A percentile compares a stretch with the other conserved stretches of the same genome.
phyloP scores from a whole-genome alignment of 37 sponge, comb jelly and placozoan genomes.

The Hexactinellida sp. region DNA sequence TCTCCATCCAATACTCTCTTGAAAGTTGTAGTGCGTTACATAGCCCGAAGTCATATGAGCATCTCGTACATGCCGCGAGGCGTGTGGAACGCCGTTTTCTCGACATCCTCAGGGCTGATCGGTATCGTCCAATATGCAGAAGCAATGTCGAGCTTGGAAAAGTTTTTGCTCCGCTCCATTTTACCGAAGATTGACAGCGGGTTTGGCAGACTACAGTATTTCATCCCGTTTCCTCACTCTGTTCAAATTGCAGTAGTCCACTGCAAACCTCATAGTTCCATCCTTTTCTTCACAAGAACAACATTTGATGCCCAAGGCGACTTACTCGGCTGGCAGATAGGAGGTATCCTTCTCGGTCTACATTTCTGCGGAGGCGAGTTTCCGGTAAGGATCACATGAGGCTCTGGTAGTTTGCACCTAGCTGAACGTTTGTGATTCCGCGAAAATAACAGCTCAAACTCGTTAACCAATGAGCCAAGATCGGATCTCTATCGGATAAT shows the following conservation, averaged over 20 bases:
- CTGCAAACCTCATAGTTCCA: background rate
- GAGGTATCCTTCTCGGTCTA: background rate
- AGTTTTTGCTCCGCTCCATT: background rate
- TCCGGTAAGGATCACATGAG: background rate
- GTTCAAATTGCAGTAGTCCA: background rate
- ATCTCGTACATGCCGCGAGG: background rate
- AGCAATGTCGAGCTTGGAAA: background rate
- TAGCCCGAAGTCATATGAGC: background rate
- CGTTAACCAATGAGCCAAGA: background rate
- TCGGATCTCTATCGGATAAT: background rate
- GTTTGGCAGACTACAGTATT: constrained; percentile 1
- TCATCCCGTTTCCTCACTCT: background rate
- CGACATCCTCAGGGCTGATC: background rate
- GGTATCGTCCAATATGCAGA: background rate
- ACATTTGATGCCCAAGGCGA: background rate
- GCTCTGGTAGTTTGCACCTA: background rate
- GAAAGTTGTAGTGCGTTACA: background rate
- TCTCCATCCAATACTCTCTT: background rate
- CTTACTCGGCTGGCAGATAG: background rate
- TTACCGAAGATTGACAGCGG: background rate
- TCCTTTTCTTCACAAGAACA: background rate
- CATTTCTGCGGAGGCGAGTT: background rate
- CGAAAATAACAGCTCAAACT: background rate
- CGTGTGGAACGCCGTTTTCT: background rate
- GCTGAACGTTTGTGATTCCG: background rate